Percentiles rank a stretch among this genome's conserved stretches.
phyloP scores from a whole-genome alignment of 2,113 vertebrate species.

The Myotis brandtii region DNA sequence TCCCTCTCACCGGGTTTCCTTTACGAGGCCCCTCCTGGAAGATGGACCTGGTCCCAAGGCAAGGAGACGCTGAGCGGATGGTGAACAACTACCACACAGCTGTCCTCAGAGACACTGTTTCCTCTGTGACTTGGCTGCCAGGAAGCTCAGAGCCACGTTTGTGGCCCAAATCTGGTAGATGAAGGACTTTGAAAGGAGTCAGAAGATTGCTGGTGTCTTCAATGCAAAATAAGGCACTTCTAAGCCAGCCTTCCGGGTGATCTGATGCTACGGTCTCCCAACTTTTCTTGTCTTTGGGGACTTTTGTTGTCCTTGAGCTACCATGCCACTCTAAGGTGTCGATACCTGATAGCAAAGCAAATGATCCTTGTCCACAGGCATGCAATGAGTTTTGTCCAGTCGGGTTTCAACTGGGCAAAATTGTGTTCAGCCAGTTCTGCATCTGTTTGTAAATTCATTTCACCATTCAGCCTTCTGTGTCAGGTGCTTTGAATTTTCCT shows the following conservation, averaged over 20 bases:
- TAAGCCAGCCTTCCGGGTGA: background rate
- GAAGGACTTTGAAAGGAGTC: background rate
- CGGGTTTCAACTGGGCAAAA: background rate
- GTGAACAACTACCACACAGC: background rate
- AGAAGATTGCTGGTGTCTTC: background rate
- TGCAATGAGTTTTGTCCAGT: background rate
- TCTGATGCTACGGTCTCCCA: background rate
- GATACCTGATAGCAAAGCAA: background rate
- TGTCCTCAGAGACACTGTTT: background rate
- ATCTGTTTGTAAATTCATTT: background rate
- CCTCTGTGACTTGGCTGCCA: conserved; percentile 8
- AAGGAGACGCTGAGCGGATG: background rate
- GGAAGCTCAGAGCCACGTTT: background rate
- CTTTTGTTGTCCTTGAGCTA: background rate
- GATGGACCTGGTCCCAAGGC: background rate
- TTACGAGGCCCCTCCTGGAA: background rate
- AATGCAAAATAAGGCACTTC: background rate
- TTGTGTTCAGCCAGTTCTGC: background rate
- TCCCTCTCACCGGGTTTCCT: background rate
- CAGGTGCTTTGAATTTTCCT: background rate
- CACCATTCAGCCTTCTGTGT: background rate
- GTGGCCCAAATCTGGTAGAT: background rate
- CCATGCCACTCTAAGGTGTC: background rate
- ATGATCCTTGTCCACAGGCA: background rate
- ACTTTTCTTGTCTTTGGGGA: background rate